Percentiles rank a stretch among this genome's conserved stretches.
phyloP scores from a whole-genome alignment of 2,113 vertebrate genomes.

The Romanogobio albipinnatus region DNA sequence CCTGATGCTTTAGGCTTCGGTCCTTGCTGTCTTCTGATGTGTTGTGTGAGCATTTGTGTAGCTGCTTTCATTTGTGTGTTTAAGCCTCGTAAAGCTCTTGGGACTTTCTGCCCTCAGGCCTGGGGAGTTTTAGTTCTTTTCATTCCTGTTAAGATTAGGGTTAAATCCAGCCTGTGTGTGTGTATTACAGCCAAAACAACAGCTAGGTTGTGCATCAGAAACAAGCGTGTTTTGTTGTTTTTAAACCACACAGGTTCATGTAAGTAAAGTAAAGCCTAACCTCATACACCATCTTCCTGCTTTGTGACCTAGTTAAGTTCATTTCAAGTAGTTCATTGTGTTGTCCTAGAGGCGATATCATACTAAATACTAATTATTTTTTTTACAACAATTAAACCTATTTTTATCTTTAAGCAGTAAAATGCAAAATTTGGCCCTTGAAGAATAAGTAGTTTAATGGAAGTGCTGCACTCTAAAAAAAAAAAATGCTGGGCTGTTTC shows the following conservation, averaged over 20 bases:
- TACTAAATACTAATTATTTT: not conserved
- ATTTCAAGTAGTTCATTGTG: constrained; percentile 3
- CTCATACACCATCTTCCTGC: not conserved
- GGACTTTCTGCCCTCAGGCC: constrained; percentile 7
- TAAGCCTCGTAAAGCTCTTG: not conserved
- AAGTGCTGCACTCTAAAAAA: not conserved
- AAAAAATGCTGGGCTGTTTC: no score
- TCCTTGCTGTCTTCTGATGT: not conserved
- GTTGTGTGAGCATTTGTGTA: not conserved
- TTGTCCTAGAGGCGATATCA: constrained; percentile 1
- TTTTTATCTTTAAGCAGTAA: not conserved
- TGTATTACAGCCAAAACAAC: not conserved
- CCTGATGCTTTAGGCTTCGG: constrained; percentile 7
- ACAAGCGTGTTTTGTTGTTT: not conserved
- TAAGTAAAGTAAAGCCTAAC: not conserved
- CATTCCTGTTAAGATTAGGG: constrained; percentile 15
- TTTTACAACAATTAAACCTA: not conserved
- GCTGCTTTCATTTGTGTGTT: not conserved
- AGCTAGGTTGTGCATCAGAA: not conserved
- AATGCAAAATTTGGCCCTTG: not conserved
- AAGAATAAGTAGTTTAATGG: not conserved
- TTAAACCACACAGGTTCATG: not conserved
- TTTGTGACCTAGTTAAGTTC: not conserved
- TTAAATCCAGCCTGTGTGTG: not conserved
- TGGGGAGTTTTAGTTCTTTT: constrained; percentile 2